Base-by-base conservation (phyloP, 2,797 vertebrate species). In the Zalophus californianus region DNA sequence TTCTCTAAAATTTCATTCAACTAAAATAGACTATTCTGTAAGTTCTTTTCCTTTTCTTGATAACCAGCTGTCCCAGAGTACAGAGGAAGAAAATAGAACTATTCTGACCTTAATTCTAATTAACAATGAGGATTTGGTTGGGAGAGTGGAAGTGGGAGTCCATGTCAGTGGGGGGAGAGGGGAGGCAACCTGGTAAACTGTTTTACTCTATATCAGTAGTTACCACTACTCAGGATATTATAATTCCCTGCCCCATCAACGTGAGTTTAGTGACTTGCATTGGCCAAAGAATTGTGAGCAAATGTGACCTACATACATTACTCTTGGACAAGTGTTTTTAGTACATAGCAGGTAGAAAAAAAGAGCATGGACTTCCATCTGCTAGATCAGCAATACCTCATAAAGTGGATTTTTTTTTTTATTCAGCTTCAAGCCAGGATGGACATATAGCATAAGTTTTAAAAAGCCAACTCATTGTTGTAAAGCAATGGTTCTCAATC, bases 11-110 rank as follows among this genome's bases (percentile, higher is more conserved):
- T 14, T 79, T 80, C 91, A 77, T 79, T 91, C 20, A 83, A 13
- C 35, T n/a, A 64, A 66, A 87, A 32, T 96, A 78, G 58, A 23
- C 15, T 79, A 9, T 88, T 93, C 97, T 93, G 25, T 87, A 54
- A 56, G 27, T 86, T 90, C 15, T 86, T 90, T 70, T 68, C 70
- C 64, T 78, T 75, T 50, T 75, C 54, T 38, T 64, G 15, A 25
- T 84, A 84, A 80, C 10, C 64, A 86, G 66, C n/a, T 68, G 41
- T 92, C 41, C 50, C 48, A 93, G 27, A 66, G 18, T 38, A 54
- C 27, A 32, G 35, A 70, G n/a, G 66, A 89, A 75, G 73, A 84
- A 93, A 77, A 86, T 58, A 93, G 18, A 25, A 35, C n/a, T 86
- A 2, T 62, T 80, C 58, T 89, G 20, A 32, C 35, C 38, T 88